Base-by-base conservation (phyloP, 2,888 invertebrate species). In the Hypolimnas misippus region DNA sequence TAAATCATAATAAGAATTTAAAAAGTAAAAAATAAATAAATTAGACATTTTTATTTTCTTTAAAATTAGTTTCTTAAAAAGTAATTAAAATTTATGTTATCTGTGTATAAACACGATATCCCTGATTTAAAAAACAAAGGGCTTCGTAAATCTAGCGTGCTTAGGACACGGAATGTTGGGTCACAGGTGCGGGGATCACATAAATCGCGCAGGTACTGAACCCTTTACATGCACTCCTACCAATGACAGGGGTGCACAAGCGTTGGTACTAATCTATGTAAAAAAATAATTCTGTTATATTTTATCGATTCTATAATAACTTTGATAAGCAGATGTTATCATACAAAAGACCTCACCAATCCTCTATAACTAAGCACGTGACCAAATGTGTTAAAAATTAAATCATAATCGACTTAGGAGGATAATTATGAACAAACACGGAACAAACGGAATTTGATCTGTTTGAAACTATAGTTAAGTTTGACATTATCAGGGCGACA, bases 141-240 rank as follows among this genome's bases (percentile, higher is more conserved):
- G 38, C 51, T 62, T 54, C 42, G 56, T 57, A 57, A 57, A 62
- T 62, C 57, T 62, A 62, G 31, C 62, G 56, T 50, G 55, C 10
- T 57, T 52, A 46, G 46, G 31, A 62, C 19, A 42, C 17, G 49
- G 52, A 38, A 38, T 53, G 60, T 60, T 53, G 58, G 64, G 69
- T 69, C 75, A 77, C 82, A 82, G 81, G 83, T 78, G 82, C 68
- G 42, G 66, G 66, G 75, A 72, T 71, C 73, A 69, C 74, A 78
- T 81, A 79, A 78, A 78, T 80, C 75, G 78, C 69, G 73, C 83
- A 84, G 83, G 84, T 83, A 76, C 77, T 79, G 77, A 79, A 78
- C 83, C 80, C 76, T 77, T 76, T 58, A 54, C 38, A 38, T 55
- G 51, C 51, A 49, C 50, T 21, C 19, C 4, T 14, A 19, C 14